Conservation (phyloP, 1,140 invertebrate species). For the Pogonomyrmex barbatus region DNA sequence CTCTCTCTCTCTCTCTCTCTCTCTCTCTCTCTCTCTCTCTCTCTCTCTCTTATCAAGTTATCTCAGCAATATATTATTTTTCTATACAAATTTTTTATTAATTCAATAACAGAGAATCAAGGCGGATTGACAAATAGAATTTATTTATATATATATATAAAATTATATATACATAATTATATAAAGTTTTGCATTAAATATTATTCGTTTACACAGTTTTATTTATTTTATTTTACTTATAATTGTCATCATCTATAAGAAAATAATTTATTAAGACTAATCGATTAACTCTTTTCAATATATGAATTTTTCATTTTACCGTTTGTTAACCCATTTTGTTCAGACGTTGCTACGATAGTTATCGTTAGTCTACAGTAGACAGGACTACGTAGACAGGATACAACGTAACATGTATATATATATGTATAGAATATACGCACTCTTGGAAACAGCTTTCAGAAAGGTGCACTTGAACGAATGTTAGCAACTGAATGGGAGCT, state of each 20-base stretch:
- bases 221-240: background rate
- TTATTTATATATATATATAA: no score
- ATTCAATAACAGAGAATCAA: background rate
- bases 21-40: background rate
- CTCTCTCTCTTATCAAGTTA: background rate
- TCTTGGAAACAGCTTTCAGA: conserved; percentile 56
- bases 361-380: background rate
- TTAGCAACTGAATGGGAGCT: conserved; percentile 55
- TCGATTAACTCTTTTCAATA: background rate
- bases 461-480: conserved; percentile 61
- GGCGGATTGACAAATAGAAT: background rate
- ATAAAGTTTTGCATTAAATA: background rate
- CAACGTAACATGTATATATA: conserved; percentile 40
- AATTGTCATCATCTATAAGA: background rate
- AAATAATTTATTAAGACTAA: background rate
- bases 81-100: background rate
- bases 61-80: conserved; percentile 18
- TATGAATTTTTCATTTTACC: background rate
- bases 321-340: background rate
- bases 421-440: conserved; percentile 36
- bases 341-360: background rate
- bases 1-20: background rate
- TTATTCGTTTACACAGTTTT: background rate
- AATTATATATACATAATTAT: no score
- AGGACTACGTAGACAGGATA: background rate